Percentiles rank a stretch among this genome's conserved stretches.
These are phyloP conservation scores for Apodemus agrarius DNA, from an alignment of 2,797 vertebrate genomes.

Conservation along the genomic window DNA sequence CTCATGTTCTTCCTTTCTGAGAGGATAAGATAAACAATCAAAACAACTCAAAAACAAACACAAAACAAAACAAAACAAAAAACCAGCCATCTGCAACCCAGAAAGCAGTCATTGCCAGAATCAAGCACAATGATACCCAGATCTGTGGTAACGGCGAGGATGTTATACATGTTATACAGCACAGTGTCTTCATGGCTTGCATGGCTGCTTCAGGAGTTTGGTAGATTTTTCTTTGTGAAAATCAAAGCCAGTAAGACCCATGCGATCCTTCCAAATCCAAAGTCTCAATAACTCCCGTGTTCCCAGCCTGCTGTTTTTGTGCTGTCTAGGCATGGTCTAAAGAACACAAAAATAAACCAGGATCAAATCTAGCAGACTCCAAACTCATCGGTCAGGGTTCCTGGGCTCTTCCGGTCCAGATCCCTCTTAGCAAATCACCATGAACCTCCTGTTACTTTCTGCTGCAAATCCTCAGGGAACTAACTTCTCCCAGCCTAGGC, in stretches of 20 bases:
- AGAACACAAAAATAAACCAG: background rate
- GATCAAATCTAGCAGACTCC: background rate
- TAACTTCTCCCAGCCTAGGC: background rate
- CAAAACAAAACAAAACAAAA: no score
- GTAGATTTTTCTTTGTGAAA: slow-evolving; percentile 1
- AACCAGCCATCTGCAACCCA: background rate
- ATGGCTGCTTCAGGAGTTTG: background rate
- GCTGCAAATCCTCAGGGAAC: background rate
- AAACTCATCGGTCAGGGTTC: background rate
- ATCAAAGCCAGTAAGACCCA: background rate
- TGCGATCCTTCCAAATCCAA: background rate
- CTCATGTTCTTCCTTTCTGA: background rate
- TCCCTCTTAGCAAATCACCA: background rate
- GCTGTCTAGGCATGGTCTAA: background rate
- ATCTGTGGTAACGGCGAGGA: background rate
- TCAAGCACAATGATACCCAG: background rate
- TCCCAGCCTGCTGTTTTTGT: background rate
- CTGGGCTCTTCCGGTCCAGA: background rate
- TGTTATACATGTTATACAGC: background rate
- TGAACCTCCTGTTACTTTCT: background rate
- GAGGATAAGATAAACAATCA: background rate
- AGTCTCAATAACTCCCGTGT: background rate
- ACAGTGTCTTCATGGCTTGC: background rate
- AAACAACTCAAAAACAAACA: no score
- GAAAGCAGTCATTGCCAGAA: background rate